Conservation (phyloP, 2,888 invertebrate species). For the Aspidiotus destructor region DNA sequence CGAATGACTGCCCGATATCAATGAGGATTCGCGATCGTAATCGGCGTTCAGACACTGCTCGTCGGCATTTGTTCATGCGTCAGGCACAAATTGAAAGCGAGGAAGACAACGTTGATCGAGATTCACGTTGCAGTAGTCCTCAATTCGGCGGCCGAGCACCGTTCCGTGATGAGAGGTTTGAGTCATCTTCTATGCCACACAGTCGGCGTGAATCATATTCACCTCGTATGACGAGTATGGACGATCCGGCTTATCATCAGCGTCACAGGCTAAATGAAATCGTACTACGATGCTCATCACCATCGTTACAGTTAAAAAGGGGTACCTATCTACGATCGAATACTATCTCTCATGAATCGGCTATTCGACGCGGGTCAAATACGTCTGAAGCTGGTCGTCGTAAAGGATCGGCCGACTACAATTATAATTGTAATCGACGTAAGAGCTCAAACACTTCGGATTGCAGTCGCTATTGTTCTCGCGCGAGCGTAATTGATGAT, state of each 20-base stretch:
- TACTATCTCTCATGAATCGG: conserved; percentile 21
- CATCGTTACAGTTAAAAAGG: conserved; percentile 22
- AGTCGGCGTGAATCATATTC: conserved; percentile 31
- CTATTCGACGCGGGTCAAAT: conserved; percentile 19
- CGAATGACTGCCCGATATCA: conserved; percentile 52
- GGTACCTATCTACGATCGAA: conserved; percentile 25
- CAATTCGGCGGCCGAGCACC: conserved; percentile 10
- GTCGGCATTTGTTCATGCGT: conserved; percentile 62
- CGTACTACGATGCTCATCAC: conserved; percentile 26
- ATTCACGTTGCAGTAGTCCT: conserved; percentile 21
- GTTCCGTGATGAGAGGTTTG: not conserved
- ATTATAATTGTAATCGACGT: conserved; percentile 26
- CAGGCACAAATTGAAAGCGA: conserved; percentile 66
- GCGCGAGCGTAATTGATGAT: conserved; percentile 15
- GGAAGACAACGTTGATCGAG: conserved; percentile 40
- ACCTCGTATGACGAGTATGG: conserved; percentile 22
- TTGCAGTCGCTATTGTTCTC: conserved; percentile 22
- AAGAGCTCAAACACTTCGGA: conserved; percentile 33
- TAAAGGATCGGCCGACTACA: conserved; percentile 29
- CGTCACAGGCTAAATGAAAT: conserved; percentile 17
- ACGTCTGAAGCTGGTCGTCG: conserved; percentile 22
- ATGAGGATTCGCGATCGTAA: conserved; percentile 49
- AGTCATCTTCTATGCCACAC: conserved; percentile 32
- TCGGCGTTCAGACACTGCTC: conserved; percentile 57
- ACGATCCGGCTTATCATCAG: conserved; percentile 19